Percentiles rank a stretch among this genome's conserved stretches.
Evolutionary conservation across 2,888 invertebrate genomes (phyloP).

Genomic region (Ectobius pallidus): DNA sequence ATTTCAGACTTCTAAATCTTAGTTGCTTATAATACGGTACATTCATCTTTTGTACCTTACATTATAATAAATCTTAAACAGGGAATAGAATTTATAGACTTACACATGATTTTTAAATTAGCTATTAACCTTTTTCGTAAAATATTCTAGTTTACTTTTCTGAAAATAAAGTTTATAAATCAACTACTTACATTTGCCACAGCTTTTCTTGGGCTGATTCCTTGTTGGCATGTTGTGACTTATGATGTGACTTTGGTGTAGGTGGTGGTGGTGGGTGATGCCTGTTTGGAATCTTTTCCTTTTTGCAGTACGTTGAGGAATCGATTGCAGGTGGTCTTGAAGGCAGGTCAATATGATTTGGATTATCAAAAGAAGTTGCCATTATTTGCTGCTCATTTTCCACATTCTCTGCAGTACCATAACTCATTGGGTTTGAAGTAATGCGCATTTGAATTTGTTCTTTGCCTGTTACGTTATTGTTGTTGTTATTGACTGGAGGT

Average conservation of each 20-base stretch:
- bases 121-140: no score
- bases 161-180: no score
- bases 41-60: no score
- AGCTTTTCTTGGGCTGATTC: conserved; percentile 45
- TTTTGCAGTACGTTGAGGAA: conserved; percentile 75
- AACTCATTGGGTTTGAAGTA: conserved; percentile 75
- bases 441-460: conserved; percentile 68
- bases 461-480: conserved; percentile 50
- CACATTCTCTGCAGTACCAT: conserved; percentile 52
- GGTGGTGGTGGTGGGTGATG: conserved; percentile 40
- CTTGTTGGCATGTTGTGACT: conserved; percentile 40
- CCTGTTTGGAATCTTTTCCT: conserved; percentile 50
- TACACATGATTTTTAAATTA: no score
- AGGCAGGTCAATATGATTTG: conserved; percentile 73
- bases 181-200: conserved; percentile 53
- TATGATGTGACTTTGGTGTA: conserved; percentile 17
- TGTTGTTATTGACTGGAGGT: conserved; percentile 47
- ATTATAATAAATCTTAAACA: no score
- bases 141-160: no score
- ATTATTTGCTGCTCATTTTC: conserved; percentile 60
- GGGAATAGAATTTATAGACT: no score
- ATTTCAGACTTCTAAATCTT: no score
- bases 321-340: conserved; percentile 61
- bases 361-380: conserved; percentile 73
- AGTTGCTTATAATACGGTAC: no score